These are phyloP conservation scores for Ypsolopha sequella DNA, from an alignment of 2,888 invertebrate species.

Conservation along the genomic window DNA sequence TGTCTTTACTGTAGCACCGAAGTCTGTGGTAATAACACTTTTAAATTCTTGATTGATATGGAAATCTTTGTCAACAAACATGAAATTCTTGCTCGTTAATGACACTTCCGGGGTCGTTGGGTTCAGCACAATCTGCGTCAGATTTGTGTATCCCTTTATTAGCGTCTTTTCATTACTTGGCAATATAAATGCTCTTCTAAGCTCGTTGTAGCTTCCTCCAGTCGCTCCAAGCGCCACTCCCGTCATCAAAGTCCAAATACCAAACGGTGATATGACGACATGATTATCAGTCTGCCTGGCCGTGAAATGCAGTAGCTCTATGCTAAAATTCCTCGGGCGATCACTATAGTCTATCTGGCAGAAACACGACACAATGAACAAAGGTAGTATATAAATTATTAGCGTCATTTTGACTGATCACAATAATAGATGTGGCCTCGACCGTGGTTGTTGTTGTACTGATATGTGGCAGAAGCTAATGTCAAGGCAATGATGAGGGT, in stretches of 20 bases:
- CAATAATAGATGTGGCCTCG: constrained; percentile 15
- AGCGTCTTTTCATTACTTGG: constrained; percentile 30
- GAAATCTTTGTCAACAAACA: constrained; percentile 51
- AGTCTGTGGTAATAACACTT: constrained; percentile 33
- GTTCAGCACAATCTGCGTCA: constrained; percentile 36
- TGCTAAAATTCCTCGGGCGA: constrained; percentile 51
- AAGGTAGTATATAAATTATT: constrained; percentile 23
- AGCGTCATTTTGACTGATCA: constrained; percentile 30
- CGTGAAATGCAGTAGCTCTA: constrained; percentile 50
- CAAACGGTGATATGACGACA: constrained; percentile 59
- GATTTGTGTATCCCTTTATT: constrained; percentile 34
- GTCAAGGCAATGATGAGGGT: constrained; percentile 20
- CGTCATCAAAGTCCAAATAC: constrained; percentile 63
- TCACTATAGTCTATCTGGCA: constrained; percentile 45
- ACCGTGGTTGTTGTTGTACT: constrained; percentile 32
- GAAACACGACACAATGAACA: constrained; percentile 29
- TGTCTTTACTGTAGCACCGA: constrained; percentile 41
- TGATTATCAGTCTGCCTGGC: constrained; percentile 44
- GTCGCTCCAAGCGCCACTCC: constrained; percentile 51
- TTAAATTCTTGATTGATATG: constrained; percentile 31
- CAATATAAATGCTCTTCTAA: constrained; percentile 41
- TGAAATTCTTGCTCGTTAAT: constrained; percentile 45
- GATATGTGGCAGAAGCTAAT: constrained; percentile 17
- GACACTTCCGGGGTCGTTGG: constrained; percentile 39
- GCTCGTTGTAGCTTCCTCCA: constrained; percentile 38